Conservation (phyloP, 1,140 invertebrate species). For the Idris sp. region DNA sequence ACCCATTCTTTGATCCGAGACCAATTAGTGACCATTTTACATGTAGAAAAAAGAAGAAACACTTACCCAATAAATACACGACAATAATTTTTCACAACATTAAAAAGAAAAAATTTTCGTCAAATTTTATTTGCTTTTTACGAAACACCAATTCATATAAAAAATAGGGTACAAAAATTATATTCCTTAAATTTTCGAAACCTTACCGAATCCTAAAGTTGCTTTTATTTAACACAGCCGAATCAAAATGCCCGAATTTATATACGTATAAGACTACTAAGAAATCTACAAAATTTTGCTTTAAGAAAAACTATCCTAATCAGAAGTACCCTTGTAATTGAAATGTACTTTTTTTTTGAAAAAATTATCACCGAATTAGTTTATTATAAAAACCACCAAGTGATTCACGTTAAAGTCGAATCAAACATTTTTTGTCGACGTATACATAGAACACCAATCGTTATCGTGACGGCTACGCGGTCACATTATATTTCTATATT, state of each 20-base stretch:
- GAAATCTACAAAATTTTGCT: slow-evolving; percentile 52
- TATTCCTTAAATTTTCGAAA: slow-evolving; percentile 72
- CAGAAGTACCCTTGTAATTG: slow-evolving; percentile 49
- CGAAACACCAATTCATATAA: slow-evolving; percentile 68
- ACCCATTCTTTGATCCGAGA: slow-evolving; percentile 65
- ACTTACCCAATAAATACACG: slow-evolving; percentile 19
- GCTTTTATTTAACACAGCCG: slow-evolving; percentile 75
- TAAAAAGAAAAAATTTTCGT: slow-evolving; percentile 24
- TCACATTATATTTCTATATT: slow-evolving; percentile 36
- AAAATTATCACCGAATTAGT: too few species aligned
- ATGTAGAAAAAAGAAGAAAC: slow-evolving; percentile 30
- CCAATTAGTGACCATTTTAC: slow-evolving; percentile 44
- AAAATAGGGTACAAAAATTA: slow-evolving; percentile 80
- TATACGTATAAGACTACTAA: slow-evolving; percentile 52
- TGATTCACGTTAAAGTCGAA: slow-evolving; percentile 58
- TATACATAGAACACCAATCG: slow-evolving; percentile 61
- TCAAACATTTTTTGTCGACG: slow-evolving; percentile 55
- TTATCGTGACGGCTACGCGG: slow-evolving; percentile 53
- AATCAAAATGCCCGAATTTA: slow-evolving; percentile 76
- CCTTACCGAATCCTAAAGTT: slow-evolving; percentile 72
- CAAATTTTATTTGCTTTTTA: slow-evolving; percentile 35
- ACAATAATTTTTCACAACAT: slow-evolving; percentile 54
- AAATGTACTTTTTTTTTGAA: too few species aligned
- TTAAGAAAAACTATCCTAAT: slow-evolving; percentile 57
- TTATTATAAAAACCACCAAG: too few species aligned